phyloP scores from a whole-genome alignment of 2,113 vertebrate species.

The Cyprinodon tularosa region DNA sequence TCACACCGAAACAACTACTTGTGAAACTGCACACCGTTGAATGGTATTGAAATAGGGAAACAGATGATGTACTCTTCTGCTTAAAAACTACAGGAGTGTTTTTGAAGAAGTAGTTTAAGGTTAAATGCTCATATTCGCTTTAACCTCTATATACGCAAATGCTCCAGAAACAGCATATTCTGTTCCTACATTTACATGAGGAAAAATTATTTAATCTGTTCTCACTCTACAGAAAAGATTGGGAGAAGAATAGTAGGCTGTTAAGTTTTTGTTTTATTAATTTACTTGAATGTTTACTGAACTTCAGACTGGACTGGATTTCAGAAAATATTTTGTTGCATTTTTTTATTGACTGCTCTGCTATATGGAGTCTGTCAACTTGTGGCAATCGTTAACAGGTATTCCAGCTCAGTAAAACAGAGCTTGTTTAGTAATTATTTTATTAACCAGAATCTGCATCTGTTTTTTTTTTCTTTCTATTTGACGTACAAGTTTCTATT shows the following conservation, averaged over 20 bases:
- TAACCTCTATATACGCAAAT: not conserved
- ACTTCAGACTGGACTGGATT: too few species aligned
- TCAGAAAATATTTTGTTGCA: too few species aligned
- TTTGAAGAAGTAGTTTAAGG: not conserved
- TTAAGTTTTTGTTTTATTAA: not conserved
- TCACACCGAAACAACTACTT: conserved; percentile 35
- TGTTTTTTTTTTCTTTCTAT: too few species aligned
- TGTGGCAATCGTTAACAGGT: too few species aligned
- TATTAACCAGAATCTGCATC: too few species aligned
- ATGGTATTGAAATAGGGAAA: conserved; percentile 6
- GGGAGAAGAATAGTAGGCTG: too few species aligned
- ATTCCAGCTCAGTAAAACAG: too few species aligned
- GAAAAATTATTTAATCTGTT: not conserved
- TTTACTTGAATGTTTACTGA: not conserved
- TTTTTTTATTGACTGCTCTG: too few species aligned
- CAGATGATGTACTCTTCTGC: not conserved
- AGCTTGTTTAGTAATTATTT: too few species aligned
- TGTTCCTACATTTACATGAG: not conserved
- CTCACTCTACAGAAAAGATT: not conserved
- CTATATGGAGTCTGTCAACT: too few species aligned
- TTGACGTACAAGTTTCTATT: too few species aligned
- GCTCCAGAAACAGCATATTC: not conserved
- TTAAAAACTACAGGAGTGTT: not conserved
- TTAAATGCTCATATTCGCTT: not conserved
- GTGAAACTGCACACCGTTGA: not conserved